These are phyloP conservation scores for Campoplex nolae DNA, from an alignment of 2,888 invertebrate species.

Conservation along the genomic window DNA sequence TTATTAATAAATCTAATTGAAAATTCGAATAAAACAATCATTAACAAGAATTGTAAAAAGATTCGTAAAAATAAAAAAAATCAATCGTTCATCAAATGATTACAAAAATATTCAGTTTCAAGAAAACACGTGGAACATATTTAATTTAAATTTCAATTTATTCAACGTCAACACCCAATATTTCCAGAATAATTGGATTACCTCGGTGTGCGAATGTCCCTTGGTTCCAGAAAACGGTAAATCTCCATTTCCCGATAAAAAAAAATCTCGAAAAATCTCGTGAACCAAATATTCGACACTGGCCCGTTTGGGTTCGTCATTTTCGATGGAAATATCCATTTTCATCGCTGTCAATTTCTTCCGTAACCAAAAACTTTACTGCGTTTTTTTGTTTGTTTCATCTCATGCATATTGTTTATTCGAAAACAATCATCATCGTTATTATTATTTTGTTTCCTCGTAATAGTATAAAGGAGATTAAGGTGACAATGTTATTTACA, in stretches of 20 bases:
- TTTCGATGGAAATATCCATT: slow-evolving; percentile 25
- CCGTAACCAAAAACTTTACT: slow-evolving; percentile 44
- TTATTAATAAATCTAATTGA: neutral
- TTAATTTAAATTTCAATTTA: slow-evolving; percentile 9
- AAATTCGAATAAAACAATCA: neutral
- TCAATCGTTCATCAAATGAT: neutral
- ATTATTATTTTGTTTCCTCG: neutral
- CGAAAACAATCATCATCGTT: slow-evolving; percentile 72
- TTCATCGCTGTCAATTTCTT: slow-evolving; percentile 18
- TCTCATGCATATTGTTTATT: slow-evolving; percentile 77
- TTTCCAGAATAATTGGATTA: slow-evolving; percentile 26
- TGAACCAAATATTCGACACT: slow-evolving; percentile 77
- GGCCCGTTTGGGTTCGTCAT: slow-evolving; percentile 71
- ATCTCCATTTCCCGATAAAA: slow-evolving; percentile 73
- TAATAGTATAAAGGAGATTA: slow-evolving; percentile 74
- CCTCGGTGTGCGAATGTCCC: slow-evolving; percentile 17
- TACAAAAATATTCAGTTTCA: neutral
- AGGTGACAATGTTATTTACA: slow-evolving; percentile 77
- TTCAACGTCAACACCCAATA: slow-evolving; percentile 21
- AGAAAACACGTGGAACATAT: neutral
- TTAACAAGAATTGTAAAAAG: neutral
- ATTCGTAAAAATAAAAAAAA: neutral
- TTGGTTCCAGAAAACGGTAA: slow-evolving; percentile 51
- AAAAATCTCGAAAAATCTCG: slow-evolving; percentile 79
- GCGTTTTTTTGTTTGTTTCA: slow-evolving; percentile 45